Evolutionary conservation across 2,888 invertebrate genomes (phyloP).

Genomic region (Machimus rusticus): DNA sequence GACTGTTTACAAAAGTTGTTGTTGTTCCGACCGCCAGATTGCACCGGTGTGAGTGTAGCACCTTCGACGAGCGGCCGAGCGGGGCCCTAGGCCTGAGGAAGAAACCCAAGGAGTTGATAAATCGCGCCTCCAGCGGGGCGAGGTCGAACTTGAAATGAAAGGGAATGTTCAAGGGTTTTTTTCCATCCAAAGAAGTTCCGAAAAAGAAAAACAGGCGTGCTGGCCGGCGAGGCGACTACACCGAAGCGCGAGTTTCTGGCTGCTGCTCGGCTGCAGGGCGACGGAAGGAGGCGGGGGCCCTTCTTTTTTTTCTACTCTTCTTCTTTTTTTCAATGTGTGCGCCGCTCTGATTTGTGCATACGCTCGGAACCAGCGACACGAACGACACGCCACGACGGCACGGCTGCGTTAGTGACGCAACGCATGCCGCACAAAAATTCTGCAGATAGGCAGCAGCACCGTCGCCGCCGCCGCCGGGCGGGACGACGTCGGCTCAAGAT

Average conservation of each 20-base stretch:
- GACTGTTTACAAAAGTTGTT: slow-evolving; percentile 5
- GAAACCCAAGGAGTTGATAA: slow-evolving; percentile 32
- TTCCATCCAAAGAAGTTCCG: slow-evolving; percentile 32
- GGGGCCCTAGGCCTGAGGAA: background rate
- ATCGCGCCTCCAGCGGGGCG: slow-evolving; percentile 49
- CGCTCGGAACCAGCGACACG: background rate
- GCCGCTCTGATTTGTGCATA: slow-evolving; percentile 25
- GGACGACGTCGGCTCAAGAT: background rate
- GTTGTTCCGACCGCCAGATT: background rate
- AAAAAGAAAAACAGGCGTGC: slow-evolving; percentile 45
- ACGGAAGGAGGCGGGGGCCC: background rate
- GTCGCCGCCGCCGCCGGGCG: background rate
- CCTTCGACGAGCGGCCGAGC: background rate
- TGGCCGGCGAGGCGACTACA: slow-evolving; percentile 46
- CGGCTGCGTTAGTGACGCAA: background rate
- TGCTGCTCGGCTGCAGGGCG: background rate
- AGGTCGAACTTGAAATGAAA: slow-evolving; percentile 56
- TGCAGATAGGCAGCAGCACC: background rate
- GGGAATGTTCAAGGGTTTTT: slow-evolving; percentile 53
- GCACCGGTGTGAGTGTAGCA: background rate
- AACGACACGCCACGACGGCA: background rate
- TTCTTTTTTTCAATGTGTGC: background rate
- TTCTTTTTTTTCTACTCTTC: background rate
- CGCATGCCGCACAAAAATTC: background rate
- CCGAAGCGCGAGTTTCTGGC: background rate